Percentiles rank a stretch among this genome's conserved stretches.
phyloP scores from a whole-genome alignment of 2,797 vertebrate species.

The Hyperoplus immaculatus region DNA sequence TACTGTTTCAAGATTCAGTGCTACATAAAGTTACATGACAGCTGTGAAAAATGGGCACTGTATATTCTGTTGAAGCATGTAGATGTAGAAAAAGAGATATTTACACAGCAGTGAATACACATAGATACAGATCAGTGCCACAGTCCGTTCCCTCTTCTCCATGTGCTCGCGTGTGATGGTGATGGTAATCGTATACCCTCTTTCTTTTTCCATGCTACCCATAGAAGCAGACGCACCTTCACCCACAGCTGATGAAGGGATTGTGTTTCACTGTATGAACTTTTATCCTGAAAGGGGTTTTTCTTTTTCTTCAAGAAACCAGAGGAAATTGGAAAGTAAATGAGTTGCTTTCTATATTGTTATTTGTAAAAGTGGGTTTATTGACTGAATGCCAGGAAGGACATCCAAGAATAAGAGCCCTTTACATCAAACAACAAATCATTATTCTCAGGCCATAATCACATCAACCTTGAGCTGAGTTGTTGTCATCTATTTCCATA shows the following conservation, averaged over 20 bases:
- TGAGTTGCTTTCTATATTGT: conserved; percentile 32
- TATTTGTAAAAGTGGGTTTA: conserved; percentile 4
- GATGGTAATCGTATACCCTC: conserved; percentile 38
- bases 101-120: conserved; percentile 19
- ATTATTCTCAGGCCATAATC: conserved; percentile 6
- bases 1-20: background rate
- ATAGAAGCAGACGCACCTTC: conserved; percentile 37
- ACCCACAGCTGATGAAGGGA: conserved; percentile 65
- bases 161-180: conserved; percentile 26
- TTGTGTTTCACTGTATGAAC: conserved; percentile 54
- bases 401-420: conserved; percentile 1
- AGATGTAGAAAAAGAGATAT: conserved; percentile 17
- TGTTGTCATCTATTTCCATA: conserved; percentile 21
- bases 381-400: conserved; percentile 1
- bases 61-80: background rate
- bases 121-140: conserved; percentile 5
- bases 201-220: conserved; percentile 28
- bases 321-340: conserved; percentile 18
- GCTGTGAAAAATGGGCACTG: conserved; percentile 6
- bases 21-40: conserved; percentile 17
- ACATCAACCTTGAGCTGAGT: conserved; percentile 28
- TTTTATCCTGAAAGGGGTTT: conserved; percentile 49
- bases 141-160: conserved; percentile 7
- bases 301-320: conserved; percentile 14
- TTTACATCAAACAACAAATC: background rate